Base-by-base conservation (phyloP, 2,797 vertebrate genomes). In the Acanthurus leucopareius region DNA sequence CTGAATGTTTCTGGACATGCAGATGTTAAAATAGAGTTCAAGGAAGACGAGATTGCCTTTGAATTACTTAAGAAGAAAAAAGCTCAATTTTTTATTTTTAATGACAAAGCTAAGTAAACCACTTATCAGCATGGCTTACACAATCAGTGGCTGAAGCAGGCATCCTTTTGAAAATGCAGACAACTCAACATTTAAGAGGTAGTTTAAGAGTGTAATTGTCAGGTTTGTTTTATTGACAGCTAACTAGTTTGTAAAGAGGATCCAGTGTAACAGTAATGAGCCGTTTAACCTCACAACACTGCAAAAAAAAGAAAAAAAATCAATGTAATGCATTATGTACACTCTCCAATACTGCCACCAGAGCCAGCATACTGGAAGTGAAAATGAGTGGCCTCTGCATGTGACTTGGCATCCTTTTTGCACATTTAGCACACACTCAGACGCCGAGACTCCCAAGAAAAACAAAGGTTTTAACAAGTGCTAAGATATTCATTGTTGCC, bases 401-500 rank as follows among this genome's bases (percentile, higher is more conserved):
- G 76, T 83, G 77, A 77, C 66, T 84, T n/a, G 17, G 3, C 40
- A 25, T 86, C 63, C 59, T 75, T 72, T 84, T 77, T 85, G 71
- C 66, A 42, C 61, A 73, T 82, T 86, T 77, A 80, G 73, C 72
- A 64, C 38, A 17, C 78, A 19, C 78, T 87, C 56, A 40, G 65
- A 66, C 32, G 38, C 69, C n/a, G n/a, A 80, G 75, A 74, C 66
- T 88, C 84, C 72, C 78, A 75, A 89, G 49, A 65, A 88, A 90
- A 91, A 91, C 77, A 86, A 87, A 91, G 84, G 84, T 92, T 93
- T 93, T 93, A 91, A 91, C 80, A 88, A 81, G 84, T 40, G 53
- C 87, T 92, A 79, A 94, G 87, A 90, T 93, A 92, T 93, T 95
- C 92, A 93, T 92, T 77, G 85, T 83, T 79, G 60, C 84, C 87